Evolutionary conservation across 23 tunicate species (phyloP).

Genomic region (Ascidia mentula): DNA sequence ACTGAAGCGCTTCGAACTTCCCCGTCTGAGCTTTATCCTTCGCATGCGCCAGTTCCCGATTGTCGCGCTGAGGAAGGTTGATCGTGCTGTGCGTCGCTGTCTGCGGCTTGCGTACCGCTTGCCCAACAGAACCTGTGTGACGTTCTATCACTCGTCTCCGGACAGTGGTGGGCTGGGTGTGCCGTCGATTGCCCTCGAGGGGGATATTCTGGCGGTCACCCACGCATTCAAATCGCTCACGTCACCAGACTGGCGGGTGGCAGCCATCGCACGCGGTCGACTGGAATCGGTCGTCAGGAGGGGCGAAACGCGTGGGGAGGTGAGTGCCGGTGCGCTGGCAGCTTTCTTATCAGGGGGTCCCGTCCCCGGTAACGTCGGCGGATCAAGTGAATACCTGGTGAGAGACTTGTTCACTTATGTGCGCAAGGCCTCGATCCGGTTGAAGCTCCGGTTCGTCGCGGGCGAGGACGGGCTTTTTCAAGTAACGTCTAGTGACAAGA

Average conservation of each 20-base stretch:
- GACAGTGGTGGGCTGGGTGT: slow-evolving; percentile 14
- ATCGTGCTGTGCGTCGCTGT: slow-evolving; percentile 4
- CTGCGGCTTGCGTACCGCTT: neutral
- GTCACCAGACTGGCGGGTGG: neutral
- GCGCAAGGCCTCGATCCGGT: too few relatives aligned
- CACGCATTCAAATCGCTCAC: slow-evolving; percentile 13
- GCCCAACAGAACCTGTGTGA: slow-evolving; percentile 4
- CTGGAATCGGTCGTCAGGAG: neutral
- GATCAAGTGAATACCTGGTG: too few relatives aligned
- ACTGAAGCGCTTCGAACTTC: neutral
- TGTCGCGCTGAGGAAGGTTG: neutral
- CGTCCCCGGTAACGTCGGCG: too few relatives aligned
- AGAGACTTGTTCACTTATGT: too few relatives aligned
- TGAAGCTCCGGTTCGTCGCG: too few relatives aligned
- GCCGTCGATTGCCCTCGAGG: neutral
- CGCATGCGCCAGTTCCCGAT: neutral
- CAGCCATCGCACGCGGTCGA: too few relatives aligned
- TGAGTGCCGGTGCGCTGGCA: too few relatives aligned
- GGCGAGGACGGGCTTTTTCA: too few relatives aligned
- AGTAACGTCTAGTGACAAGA: too few relatives aligned
- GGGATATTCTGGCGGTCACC: neutral
- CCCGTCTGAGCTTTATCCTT: neutral
- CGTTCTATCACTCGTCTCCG: slow-evolving; percentile 12
- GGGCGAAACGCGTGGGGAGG: neutral
- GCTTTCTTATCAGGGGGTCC: too few relatives aligned